Conservation (phyloP, 2,888 invertebrate genomes). For the Eucriotettix oculatus region DNA sequence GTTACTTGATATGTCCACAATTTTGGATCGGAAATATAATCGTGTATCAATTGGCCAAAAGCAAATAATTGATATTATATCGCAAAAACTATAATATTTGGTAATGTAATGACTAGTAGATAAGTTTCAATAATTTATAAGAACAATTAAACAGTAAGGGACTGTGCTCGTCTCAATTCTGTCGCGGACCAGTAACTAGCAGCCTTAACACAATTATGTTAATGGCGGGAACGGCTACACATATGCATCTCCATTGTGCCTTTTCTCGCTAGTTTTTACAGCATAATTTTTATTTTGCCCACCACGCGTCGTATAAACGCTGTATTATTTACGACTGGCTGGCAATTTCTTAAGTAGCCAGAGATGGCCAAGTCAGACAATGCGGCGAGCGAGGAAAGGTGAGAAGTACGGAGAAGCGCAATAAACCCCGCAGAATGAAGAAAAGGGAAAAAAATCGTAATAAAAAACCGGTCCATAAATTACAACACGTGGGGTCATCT, state of each 20-base stretch:
- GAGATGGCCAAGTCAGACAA: not conserved
- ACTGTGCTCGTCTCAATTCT: too few species aligned
- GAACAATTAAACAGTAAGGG: too few species aligned
- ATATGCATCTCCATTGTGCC: not conserved
- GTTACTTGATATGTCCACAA: too few species aligned
- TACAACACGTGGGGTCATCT: constrained; percentile 8
- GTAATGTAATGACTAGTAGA: too few species aligned
- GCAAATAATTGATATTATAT: too few species aligned
- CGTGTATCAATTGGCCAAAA: too few species aligned
- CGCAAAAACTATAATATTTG: too few species aligned
- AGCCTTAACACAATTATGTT: too few species aligned
- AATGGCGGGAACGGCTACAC: too few species aligned
- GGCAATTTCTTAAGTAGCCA: constrained; percentile 10
- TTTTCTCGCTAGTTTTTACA: not conserved
- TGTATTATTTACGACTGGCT: constrained; percentile 9
- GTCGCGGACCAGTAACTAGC: too few species aligned
- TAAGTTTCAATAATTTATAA: too few species aligned
- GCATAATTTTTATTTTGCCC: not conserved
- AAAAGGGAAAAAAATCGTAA: not conserved
- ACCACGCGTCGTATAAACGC: constrained; percentile 10
- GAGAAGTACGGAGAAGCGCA: not conserved
- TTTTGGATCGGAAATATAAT: too few species aligned
- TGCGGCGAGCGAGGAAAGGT: not conserved
- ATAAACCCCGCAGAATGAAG: not conserved
- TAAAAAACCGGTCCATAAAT: constrained; percentile 9